Conservation (phyloP, 2,113 vertebrate species). For the Genyomyrus donnyi region DNA sequence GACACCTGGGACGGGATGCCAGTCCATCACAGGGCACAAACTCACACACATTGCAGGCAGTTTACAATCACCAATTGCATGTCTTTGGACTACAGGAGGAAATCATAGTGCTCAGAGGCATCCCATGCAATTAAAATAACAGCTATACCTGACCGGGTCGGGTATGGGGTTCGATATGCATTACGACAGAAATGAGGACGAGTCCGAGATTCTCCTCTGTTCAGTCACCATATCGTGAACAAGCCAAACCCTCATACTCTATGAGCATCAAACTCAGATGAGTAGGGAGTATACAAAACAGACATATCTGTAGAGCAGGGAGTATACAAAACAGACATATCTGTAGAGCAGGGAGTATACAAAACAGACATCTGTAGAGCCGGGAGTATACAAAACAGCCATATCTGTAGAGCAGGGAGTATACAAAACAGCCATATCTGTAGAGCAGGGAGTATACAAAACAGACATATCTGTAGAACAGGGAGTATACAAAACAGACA, state of each 20-base stretch:
- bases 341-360: too few species aligned
- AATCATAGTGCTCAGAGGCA: neutral
- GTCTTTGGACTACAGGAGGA: neutral
- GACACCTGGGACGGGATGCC: neutral
- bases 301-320: neutral
- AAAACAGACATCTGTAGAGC: too few species aligned
- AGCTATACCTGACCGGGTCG: neutral
- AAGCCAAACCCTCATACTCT: neutral
- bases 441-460: neutral
- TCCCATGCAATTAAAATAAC: neutral
- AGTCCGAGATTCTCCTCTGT: neutral
- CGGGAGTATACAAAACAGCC: too few species aligned
- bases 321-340: too few species aligned
- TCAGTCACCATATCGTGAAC: neutral
- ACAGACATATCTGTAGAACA: too few species aligned
- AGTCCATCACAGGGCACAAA: neutral
- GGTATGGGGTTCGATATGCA: neutral
- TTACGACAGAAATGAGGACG: neutral
- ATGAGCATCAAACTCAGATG: neutral
- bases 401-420: too few species aligned
- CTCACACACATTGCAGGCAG: neutral
- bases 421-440: too few species aligned
- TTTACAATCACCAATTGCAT: neutral
- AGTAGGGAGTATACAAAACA: neutral
- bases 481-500: too few species aligned